Conservation (phyloP, 1,140 invertebrate genomes). For the Diabrotica undecimpunctata region DNA sequence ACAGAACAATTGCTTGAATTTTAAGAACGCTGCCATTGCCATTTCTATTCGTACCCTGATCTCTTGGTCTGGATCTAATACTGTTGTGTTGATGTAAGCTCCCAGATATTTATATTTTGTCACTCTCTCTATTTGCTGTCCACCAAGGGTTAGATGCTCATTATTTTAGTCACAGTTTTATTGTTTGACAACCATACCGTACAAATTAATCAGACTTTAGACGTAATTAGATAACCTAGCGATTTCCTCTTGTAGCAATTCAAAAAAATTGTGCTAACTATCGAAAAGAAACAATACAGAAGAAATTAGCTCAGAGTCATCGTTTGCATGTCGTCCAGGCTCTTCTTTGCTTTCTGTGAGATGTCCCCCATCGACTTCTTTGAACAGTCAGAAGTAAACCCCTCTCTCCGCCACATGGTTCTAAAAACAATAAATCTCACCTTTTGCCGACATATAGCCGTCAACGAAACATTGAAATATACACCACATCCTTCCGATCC, state of each 20-base stretch:
- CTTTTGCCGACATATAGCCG: conserved; percentile 85
- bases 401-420: conserved; percentile 75
- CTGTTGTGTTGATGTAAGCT: no score
- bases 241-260: conserved; percentile 3
- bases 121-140: no score
- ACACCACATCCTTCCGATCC: conserved; percentile 79
- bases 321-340: conserved; percentile 39
- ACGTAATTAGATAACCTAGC: not conserved
- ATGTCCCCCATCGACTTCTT: conserved; percentile 78
- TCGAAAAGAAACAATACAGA: not conserved
- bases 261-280: conserved; percentile 18
- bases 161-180: no score
- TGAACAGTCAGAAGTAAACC: conserved; percentile 90
- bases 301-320: conserved; percentile 23
- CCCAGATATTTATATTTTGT: no score
- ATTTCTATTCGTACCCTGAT: no score
- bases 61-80: no score
- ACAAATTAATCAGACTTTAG: no score
- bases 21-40: no score
- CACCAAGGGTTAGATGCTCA: no score
- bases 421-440: conserved; percentile 92
- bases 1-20: no score
- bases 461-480: conserved; percentile 90
- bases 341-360: conserved; percentile 58
- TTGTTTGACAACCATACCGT: no score